Base-by-base conservation (phyloP, 1,140 invertebrate genomes). In the Phthorimaea operculella region DNA sequence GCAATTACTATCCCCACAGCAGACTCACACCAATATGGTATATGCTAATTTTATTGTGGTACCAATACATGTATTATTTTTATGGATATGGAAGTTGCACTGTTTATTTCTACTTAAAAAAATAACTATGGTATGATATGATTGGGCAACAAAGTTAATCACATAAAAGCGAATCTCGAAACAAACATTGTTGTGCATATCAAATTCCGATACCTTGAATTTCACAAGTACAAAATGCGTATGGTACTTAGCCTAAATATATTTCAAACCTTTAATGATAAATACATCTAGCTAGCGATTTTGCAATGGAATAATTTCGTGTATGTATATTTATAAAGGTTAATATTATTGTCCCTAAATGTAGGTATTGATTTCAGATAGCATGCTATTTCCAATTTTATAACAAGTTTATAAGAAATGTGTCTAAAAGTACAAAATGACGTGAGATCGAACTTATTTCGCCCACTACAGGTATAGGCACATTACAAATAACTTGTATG, bases 211-310 rank as follows among this genome's bases (percentile, higher is more conserved):
- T 47, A 15, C 44, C 44, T 47, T 47, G 44, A 15, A 47, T 47
- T 47, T 47, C 51, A 57, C 52, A 63, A 59, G 54, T 59, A 57
- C 28, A 57, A 60, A 60, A 57, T 47, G 44, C 17, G 42, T 57
- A 57, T 57, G 52, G 54, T 54, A 47, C 44, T 47, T 17, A 47
- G 8, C 12, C 16, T 16, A 15, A 47, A 47, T 47, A 15, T 16
- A 15, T 47, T 47, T 47, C 9, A 47, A 47, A 47, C 44, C 11
- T 15, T 47, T 47, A 45, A 34, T 7, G 10, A 45, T 45, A 45
- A n/a, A 45, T 45, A 47, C n/a, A 47, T 47, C 44, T 47, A 47
- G 44, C 44, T 47, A 47, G 16, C 14, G 4, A 9, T 47, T 15
- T 47, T 9, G 44, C n/a, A 47, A 47, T 45, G 44, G 16, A 47